Evolutionary conservation across 2,888 invertebrate species (phyloP).

Genomic region (Hirtodrosophila histrioides): DNA sequence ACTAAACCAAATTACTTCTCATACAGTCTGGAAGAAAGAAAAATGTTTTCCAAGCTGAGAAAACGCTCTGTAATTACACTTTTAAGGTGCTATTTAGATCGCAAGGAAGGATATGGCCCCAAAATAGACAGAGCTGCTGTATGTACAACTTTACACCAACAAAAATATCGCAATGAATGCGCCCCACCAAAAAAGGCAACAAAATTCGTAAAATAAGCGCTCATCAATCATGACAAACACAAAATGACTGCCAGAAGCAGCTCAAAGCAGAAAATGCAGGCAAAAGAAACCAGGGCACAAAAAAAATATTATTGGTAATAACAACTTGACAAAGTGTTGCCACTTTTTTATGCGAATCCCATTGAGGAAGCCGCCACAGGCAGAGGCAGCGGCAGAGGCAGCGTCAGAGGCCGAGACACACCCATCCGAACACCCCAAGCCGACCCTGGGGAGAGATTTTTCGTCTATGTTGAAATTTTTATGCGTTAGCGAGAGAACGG

Average conservation of each 20-base stretch:
- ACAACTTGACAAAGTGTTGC: constrained; percentile 78
- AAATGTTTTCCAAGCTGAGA: no score
- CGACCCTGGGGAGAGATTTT: constrained; percentile 62
- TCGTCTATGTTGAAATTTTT: constrained; percentile 38
- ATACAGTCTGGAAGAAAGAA: no score
- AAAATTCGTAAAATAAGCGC: constrained; percentile 35
- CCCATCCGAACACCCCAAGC: constrained; percentile 11
- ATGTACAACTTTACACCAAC: constrained; percentile 15
- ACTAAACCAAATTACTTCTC: no score
- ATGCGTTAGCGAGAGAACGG: constrained; percentile 29
- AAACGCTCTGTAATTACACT: no score
- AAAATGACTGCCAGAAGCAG: constrained; percentile 56
- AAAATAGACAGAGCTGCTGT: no score
- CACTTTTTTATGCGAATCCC: constrained; percentile 57
- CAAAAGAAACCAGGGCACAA: constrained; percentile 16
- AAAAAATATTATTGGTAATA: constrained; percentile 72
- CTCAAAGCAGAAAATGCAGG: constrained; percentile 31
- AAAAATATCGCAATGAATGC: constrained; percentile 12
- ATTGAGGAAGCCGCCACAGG: constrained; percentile 12
- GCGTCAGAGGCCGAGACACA: not conserved
- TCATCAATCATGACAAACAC: constrained; percentile 66
- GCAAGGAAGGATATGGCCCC: no score
- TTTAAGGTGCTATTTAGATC: no score
- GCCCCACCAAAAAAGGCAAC: constrained; percentile 1
- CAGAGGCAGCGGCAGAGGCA: not conserved